These are phyloP conservation scores for Aspiorhynchus laticeps DNA, from an alignment of 2,113 vertebrate genomes.

Conservation along the genomic window DNA sequence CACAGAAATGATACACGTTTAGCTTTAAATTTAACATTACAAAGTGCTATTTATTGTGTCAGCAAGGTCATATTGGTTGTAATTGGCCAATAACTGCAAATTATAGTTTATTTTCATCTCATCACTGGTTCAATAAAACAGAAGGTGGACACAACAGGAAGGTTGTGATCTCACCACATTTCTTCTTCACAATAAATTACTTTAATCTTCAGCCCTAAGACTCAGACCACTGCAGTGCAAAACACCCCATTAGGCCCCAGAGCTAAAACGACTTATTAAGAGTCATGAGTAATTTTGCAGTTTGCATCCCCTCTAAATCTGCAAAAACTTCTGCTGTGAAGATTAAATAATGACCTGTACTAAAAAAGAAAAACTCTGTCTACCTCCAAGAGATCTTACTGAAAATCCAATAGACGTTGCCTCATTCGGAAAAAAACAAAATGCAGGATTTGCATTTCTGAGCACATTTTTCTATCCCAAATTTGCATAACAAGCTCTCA, in stretches of 20 bases:
- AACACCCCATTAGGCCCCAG: neutral
- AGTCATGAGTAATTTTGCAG: neutral
- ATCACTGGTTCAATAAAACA: neutral
- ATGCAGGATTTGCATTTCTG: conserved; percentile 12
- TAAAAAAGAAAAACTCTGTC: neutral
- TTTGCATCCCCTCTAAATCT: conserved; percentile 9
- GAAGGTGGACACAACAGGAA: neutral
- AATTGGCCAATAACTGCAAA: neutral
- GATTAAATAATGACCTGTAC: conserved; percentile 15
- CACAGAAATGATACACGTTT: neutral
- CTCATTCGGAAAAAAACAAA: neutral
- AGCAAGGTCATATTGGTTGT: neutral
- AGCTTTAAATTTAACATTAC: neutral
- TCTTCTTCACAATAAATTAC: neutral
- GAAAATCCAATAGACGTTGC: conserved; percentile 21
- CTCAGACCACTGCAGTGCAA: neutral
- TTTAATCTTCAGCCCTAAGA: neutral
- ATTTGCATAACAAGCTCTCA: conserved; percentile 29
- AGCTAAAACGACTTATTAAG: neutral
- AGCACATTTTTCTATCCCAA: neutral
- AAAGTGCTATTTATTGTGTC: neutral
- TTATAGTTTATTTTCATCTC: neutral
- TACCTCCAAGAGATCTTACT: conserved; percentile 3
- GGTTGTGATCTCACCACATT: conserved; percentile 26
- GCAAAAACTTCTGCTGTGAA: neutral